Base-by-base conservation (phyloP, 1,140 invertebrate genomes). In the Drosophila kanapiae region DNA sequence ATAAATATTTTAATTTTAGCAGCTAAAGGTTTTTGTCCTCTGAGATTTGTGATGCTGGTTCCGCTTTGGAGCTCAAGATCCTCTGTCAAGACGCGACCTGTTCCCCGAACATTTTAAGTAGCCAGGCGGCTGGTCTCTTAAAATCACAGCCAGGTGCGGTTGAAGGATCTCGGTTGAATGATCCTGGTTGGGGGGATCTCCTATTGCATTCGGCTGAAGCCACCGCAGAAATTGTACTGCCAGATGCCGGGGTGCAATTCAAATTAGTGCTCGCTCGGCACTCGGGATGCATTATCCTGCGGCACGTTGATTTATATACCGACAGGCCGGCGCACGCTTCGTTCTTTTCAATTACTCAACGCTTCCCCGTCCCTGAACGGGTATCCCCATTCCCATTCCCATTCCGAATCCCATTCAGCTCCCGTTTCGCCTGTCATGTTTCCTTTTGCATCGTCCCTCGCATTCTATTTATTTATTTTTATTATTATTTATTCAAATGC, bases 161-260 rank as follows among this genome's bases (percentile, higher is more conserved):
- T 54, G n/a, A 80, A 78, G 84, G 80, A 88, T 78, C 81, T 69
- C 43, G 16, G 16, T n/a, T n/a, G n/a, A n/a, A n/a, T n/a, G n/a
- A 54, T 54, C 51, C 23, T 40, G 38, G 59, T 16, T 59, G n/a
- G 27, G 5, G 61, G 84, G 69, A 88, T 84, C 81, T 78, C 59
- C 71, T 62, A 63, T 87, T 88, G 84, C 84, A 88, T 88, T 88
- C 84, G 71, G 71, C 70, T 80, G 84, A 87, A 87, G 65, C 71
- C 68, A 69, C 63, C 42, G 37, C 47, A 64, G 33, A 42, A 13
- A 60, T 64, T 33, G 62, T 65, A 57, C 60, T 64, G 29, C 9
- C 37, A 49, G 82, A 82, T 86, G 83, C 68, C 57, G 58, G 56
- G 59, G 47, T 58, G 75, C 71, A 68, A 83, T 85, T 85, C 82